Percentiles rank a stretch among this genome's conserved stretches.
phyloP scores from a whole-genome alignment of 2,113 vertebrate species.

The Taurulus bubalis region DNA sequence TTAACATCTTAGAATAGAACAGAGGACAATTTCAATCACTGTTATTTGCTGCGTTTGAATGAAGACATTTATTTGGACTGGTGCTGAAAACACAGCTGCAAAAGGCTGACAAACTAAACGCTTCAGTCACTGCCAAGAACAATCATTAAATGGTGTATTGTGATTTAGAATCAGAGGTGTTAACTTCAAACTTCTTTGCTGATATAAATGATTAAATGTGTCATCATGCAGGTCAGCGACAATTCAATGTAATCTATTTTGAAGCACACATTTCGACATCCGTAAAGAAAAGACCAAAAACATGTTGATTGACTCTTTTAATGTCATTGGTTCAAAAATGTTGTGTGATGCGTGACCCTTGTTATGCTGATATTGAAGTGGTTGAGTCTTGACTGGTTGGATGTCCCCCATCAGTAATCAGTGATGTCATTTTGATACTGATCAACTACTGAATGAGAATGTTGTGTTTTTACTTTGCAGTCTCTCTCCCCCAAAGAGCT shows the following conservation, averaged over 20 bases:
- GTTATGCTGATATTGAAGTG: background rate
- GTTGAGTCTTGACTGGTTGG: background rate
- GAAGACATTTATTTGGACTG: conserved; percentile 24
- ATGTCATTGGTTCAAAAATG: background rate
- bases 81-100: background rate
- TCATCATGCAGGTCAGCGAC: background rate
- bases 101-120: background rate
- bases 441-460: background rate
- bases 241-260: background rate
- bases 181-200: background rate
- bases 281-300: background rate
- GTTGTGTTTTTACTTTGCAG: conserved; percentile 69
- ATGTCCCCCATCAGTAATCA: background rate
- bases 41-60: conserved; percentile 43
- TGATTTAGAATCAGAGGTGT: background rate
- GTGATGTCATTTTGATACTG: background rate
- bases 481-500: conserved; percentile 91
- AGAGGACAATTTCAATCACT: conserved; percentile 34
- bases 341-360: background rate
- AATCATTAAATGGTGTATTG: background rate
- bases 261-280: background rate
- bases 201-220: background rate
- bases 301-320: background rate
- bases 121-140: background rate
- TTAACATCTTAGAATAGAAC: conserved; percentile 50